Percentiles rank a stretch among this genome's conserved stretches.
Conservation (phyloP, 1,140 invertebrate species). For the Diabrotica virgifera region DNA sequence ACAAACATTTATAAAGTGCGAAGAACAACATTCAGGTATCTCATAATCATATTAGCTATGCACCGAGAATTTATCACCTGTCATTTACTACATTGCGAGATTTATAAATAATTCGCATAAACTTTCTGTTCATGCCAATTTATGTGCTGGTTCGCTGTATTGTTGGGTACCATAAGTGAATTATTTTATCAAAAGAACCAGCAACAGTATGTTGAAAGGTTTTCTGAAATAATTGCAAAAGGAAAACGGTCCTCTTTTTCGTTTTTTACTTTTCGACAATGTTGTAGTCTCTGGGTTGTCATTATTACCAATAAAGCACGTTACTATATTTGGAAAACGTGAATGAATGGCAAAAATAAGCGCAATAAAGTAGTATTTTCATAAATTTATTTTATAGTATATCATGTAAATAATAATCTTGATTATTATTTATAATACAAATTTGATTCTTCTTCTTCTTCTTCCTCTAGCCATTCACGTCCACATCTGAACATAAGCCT, state of each 20-base stretch:
- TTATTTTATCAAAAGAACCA: conserved; percentile 1
- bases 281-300: too few species aligned
- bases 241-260: not conserved
- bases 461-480: too few species aligned
- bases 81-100: conserved; percentile 19
- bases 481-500: too few species aligned
- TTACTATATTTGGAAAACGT: too few species aligned
- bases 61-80: conserved; percentile 22
- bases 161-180: not conserved
- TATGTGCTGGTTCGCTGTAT: conserved; percentile 9
- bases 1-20: conserved; percentile 25
- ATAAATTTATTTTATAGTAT: too few species aligned
- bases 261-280: not conserved
- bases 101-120: conserved; percentile 21
- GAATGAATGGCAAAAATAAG: too few species aligned
- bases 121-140: conserved; percentile 19
- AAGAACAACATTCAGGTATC: conserved; percentile 24
- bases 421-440: too few species aligned
- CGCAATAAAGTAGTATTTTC: too few species aligned
- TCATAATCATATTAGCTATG: conserved; percentile 25
- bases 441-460: too few species aligned
- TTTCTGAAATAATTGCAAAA: not conserved
- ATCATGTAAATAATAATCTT: too few species aligned
- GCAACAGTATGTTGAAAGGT: not conserved
- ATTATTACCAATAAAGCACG: too few species aligned